Conservation (phyloP, 2,888 invertebrate genomes). For the Cheilosia urbana region DNA sequence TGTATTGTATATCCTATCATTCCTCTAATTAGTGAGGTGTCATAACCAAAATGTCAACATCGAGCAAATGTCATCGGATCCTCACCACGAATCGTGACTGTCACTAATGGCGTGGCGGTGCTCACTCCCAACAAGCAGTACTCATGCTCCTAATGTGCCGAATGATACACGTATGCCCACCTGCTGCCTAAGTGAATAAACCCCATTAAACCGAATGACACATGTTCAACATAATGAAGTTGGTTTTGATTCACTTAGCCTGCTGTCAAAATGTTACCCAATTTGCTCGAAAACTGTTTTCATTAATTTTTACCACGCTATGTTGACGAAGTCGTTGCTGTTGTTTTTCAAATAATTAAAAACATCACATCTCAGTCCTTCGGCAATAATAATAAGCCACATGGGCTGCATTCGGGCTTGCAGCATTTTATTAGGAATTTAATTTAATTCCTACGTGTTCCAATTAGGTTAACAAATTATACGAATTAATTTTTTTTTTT, state of each 20-base stretch:
- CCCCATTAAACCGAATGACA: conserved; percentile 23
- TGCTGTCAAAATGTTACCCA: conserved; percentile 8
- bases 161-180: neutral
- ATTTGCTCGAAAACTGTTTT: conserved; percentile 13
- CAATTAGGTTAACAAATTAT: conserved; percentile 73
- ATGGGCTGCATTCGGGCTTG: conserved; percentile 44
- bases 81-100: too few relatives aligned
- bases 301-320: conserved; percentile 13
- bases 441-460: conserved; percentile 53
- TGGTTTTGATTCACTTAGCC: conserved; percentile 9
- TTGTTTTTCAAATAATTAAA: conserved; percentile 48
- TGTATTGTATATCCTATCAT: too few relatives aligned
- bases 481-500: conserved; percentile 53
- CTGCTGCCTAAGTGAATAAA: neutral
- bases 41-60: too few relatives aligned
- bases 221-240: conserved; percentile 27
- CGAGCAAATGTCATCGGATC: too few relatives aligned
- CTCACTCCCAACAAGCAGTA: neutral
- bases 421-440: conserved; percentile 57
- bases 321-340: neutral
- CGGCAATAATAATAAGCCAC: conserved; percentile 11
- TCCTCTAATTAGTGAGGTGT: too few relatives aligned
- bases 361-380: neutral
- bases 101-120: too few relatives aligned
- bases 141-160: neutral